Conservation (phyloP, 1,140 invertebrate species). For the Caligus rogercresseyi region DNA sequence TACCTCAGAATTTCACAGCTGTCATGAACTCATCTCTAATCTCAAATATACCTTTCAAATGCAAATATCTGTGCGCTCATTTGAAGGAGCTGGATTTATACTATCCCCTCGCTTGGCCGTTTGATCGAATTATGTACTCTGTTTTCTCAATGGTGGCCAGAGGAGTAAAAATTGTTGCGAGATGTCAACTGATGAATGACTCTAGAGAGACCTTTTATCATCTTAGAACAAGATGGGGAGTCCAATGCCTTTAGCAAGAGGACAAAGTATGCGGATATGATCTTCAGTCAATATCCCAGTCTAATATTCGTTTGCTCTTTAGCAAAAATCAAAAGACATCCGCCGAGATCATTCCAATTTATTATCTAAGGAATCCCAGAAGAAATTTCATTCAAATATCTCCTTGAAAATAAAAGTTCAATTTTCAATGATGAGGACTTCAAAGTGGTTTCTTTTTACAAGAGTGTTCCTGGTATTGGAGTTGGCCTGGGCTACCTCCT, state of each 20-base stretch:
- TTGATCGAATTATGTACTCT: neutral
- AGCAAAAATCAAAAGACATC: slow-evolving; percentile 10
- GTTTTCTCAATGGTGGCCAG: neutral
- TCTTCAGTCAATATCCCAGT: slow-evolving; percentile 10
- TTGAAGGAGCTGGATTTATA: slow-evolving; percentile 9
- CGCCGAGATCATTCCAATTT: neutral
- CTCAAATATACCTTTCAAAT: neutral
- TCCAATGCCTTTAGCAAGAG: neutral
- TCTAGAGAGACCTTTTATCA: slow-evolving; percentile 6
- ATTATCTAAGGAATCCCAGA: neutral
- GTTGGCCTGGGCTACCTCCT: neutral
- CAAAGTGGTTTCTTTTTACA: neutral
- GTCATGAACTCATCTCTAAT: neutral
- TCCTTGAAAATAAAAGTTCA: neutral
- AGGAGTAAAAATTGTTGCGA: slow-evolving; percentile 3
- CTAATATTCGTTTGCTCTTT: slow-evolving; percentile 1
- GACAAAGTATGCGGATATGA: slow-evolving; percentile 5
- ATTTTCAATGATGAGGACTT: neutral
- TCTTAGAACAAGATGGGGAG: neutral
- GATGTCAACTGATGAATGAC: slow-evolving; percentile 10
- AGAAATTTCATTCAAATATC: neutral
- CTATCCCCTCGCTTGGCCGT: slow-evolving; percentile 3
- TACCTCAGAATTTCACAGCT: slow-evolving; percentile 1
- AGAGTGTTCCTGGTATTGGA: slow-evolving; percentile 6
- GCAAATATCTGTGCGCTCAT: neutral